These are phyloP conservation scores for Periophthalmus magnuspinnatus DNA, from an alignment of 2,797 vertebrate species.

Conservation along the genomic window DNA sequence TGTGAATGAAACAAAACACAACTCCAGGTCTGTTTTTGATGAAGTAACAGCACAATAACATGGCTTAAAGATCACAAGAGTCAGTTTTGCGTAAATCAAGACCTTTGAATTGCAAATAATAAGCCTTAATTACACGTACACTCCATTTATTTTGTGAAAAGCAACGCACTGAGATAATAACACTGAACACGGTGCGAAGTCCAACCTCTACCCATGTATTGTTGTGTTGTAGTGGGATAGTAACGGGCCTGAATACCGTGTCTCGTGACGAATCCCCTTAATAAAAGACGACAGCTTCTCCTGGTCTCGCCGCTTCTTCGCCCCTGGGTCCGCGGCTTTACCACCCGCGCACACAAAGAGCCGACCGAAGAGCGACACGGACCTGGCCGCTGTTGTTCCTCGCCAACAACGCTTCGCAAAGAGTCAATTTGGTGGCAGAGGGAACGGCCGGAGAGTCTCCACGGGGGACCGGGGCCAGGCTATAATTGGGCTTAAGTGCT, in stretches of 20 bases:
- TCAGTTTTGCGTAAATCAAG: too few species aligned
- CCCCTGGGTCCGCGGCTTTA: not conserved
- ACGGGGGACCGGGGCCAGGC: slow-evolving; percentile 16
- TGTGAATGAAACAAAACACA: too few species aligned
- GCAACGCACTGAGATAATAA: not conserved
- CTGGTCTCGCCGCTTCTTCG: slow-evolving; percentile 6
- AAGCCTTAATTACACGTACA: not conserved
- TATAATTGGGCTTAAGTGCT: slow-evolving; percentile 41
- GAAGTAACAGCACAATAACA: too few species aligned
- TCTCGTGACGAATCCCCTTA: slow-evolving; percentile 12
- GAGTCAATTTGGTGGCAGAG: slow-evolving; percentile 18
- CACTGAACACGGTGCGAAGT: not conserved
- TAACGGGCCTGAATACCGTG: not conserved
- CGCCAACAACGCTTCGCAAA: not conserved
- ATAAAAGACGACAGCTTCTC: slow-evolving; percentile 4
- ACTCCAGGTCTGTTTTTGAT: too few species aligned
- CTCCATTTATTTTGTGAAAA: not conserved
- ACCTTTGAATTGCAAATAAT: not conserved
- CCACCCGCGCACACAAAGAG: not conserved
- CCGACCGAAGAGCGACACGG: not conserved
- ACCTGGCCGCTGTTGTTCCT: slow-evolving; percentile 4
- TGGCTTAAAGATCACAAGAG: too few species aligned
- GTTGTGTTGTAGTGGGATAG: not conserved
- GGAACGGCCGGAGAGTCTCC: slow-evolving; percentile 4
- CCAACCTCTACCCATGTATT: not conserved